Conservation (phyloP, 2,888 invertebrate species). For the Tuta absoluta region DNA sequence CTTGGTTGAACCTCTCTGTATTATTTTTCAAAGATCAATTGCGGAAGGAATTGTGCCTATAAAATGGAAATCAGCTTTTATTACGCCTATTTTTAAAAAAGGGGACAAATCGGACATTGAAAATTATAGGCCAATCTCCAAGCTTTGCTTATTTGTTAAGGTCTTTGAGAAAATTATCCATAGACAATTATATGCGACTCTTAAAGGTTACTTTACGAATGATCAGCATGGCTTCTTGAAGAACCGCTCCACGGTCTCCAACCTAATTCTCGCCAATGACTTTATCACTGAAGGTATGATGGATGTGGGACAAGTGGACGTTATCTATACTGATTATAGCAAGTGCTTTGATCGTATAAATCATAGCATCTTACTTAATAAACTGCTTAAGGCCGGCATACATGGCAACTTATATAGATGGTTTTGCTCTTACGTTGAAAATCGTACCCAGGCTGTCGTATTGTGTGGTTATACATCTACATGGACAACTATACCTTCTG, state of each 20-base stretch:
- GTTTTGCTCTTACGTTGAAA: conserved; percentile 29
- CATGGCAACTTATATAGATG: conserved; percentile 30
- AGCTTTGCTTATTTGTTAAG: conserved; percentile 23
- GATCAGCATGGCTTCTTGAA: conserved; percentile 24
- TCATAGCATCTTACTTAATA: conserved; percentile 6
- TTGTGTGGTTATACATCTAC: conserved; percentile 23
- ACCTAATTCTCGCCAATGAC: conserved; percentile 18
- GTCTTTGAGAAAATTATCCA: conserved; percentile 12
- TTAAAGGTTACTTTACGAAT: neutral
- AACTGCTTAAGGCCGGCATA: conserved; percentile 19
- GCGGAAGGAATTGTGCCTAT: neutral
- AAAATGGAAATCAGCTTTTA: conserved; percentile 23
- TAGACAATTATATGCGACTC: neutral
- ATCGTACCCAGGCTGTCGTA: conserved; percentile 27
- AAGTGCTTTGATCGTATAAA: conserved; percentile 30
- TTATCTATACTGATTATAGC: conserved; percentile 28
- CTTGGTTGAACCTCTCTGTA: neutral
- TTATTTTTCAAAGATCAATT: neutral
- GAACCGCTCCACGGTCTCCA: conserved; percentile 10
- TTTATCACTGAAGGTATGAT: conserved; percentile 25
- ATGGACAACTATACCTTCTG: conserved; percentile 21
- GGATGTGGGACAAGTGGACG: conserved; percentile 18
- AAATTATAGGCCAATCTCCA: conserved; percentile 24
- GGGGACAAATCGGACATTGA: conserved; percentile 10
- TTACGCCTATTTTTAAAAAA: conserved; percentile 19